These are phyloP conservation scores for Smittia sp. DNA, from an alignment of 2,888 invertebrate genomes.

Conservation along the genomic window DNA sequence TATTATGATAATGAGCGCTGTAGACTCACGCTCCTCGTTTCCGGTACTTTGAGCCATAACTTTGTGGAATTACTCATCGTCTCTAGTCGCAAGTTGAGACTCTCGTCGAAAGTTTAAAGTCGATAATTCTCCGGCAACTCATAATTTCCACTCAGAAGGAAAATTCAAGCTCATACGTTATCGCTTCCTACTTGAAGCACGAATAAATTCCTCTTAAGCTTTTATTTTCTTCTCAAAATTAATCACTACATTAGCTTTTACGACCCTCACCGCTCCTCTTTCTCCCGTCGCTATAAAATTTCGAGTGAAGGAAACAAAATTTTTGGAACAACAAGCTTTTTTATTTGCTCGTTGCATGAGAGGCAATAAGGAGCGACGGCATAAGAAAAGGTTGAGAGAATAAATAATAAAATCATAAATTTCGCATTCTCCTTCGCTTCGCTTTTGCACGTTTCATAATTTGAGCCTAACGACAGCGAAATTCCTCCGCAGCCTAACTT, in stretches of 20 bases:
- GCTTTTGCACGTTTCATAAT: neutral
- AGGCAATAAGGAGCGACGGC: neutral
- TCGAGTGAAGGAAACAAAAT: neutral
- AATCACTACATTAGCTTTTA: slow-evolving; percentile 13
- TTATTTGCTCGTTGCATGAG: neutral
- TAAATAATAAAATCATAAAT: slow-evolving; percentile 40
- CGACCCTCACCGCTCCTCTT: neutral
- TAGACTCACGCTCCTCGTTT: no score
- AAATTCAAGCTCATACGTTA: no score
- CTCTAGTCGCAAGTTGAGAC: no score
- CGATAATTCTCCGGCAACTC: no score
- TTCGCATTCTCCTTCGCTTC: slow-evolving; percentile 1
- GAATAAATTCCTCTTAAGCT: neutral
- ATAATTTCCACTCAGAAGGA: no score
- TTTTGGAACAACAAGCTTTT: slow-evolving; percentile 2
- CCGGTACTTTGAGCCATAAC: no score
- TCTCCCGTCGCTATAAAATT: neutral
- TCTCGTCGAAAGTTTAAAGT: no score
- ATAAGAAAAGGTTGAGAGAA: slow-evolving; percentile 15
- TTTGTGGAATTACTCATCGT: no score
- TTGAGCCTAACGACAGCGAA: neutral
- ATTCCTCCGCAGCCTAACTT: neutral
- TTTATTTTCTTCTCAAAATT: neutral
- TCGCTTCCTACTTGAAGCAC: no score
- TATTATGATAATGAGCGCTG: slow-evolving; percentile 25